Base-by-base conservation (phyloP, 2,797 vertebrate genomes). In the Hypotaenidia okinawae region DNA sequence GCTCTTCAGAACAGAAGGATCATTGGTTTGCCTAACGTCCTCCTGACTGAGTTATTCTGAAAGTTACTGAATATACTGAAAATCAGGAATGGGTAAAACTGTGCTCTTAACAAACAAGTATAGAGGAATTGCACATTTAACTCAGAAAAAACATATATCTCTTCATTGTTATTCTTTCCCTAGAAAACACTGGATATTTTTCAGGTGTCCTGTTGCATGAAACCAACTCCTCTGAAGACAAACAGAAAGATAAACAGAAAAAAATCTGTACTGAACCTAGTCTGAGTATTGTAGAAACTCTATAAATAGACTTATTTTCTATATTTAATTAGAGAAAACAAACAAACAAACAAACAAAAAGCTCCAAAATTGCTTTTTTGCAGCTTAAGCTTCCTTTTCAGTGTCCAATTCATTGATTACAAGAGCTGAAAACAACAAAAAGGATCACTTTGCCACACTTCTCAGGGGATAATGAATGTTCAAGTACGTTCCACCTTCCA, bases 21-120 rank as follows among this genome's bases (percentile, higher is more conserved):
- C 2, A 7, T 10, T 1, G 0, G 33, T 25, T 4, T 74, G 25
- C 23, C 16, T 28, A 32, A 63, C 0, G 3, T 2, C 5, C 7
- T 67, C 27, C 24, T 57, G 39, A 10, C 27, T 58, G 59, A 69
- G 22, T 52, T 88, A 22, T 67, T 90, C 47, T 80, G 27, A 39
- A 89, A 57, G 37, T 54, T 67, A 41, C 9, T 49, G 24, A 61
- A 54, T 16, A 9, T 24, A 7, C 43, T 27, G 43, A 55, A 62
- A 67, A 52, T 30, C 32, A 67, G 49, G 66, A 63, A 25, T 52
- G 21, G 3, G 7, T 16, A 54, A 30, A 47, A 18, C 6, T 35
- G 8, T 67, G 28, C 6, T 18, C 10, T n/a, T 64, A 68, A 51
- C 14, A 78, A 58, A 33, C 10, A 81, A 13, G 13, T 9, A 55